A percentile compares a stretch with the other conserved stretches of the same genome.
These are phyloP conservation scores for Bicyclus anynana DNA, from an alignment of 1,140 invertebrate species.

Conservation along the genomic window DNA sequence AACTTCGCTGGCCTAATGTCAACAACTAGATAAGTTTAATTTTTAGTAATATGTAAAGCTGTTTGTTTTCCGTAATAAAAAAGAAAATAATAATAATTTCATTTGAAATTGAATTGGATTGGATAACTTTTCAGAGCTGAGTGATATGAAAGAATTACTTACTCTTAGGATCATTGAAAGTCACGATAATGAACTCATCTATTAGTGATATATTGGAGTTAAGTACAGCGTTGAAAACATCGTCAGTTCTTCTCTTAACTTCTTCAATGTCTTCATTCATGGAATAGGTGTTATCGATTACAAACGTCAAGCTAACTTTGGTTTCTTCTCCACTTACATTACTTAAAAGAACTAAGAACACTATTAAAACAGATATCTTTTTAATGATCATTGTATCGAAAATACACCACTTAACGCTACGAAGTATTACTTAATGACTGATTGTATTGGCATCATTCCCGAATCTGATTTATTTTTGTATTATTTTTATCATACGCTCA, in stretches of 20 bases:
- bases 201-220: conserved; percentile 37
- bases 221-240: conserved; percentile 42
- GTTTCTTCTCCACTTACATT: conserved; percentile 2
- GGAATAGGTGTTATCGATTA: conserved; percentile 51
- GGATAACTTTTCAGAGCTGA: no score
- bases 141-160: conserved; percentile 25
- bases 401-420: background rate
- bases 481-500: background rate
- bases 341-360: conserved; percentile 2
- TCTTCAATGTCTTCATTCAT: conserved; percentile 46
- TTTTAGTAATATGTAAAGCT: no score
- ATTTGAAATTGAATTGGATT: no score
- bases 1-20: no score
- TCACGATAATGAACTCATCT: conserved; percentile 50
- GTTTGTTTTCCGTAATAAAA: no score
- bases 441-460: background rate
- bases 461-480: background rate
- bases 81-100: no score
- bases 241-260: conserved; percentile 33
- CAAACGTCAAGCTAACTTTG: conserved; percentile 40
- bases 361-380: background rate
- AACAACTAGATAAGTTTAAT: no score
- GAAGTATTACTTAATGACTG: background rate
- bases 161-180: conserved; percentile 53
- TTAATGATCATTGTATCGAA: background rate